A percentile compares a stretch with the other conserved stretches of the same genome.
These are phyloP conservation scores for Nowickia ferox DNA, from an alignment of 2,888 invertebrate species.

Conservation along the genomic window DNA sequence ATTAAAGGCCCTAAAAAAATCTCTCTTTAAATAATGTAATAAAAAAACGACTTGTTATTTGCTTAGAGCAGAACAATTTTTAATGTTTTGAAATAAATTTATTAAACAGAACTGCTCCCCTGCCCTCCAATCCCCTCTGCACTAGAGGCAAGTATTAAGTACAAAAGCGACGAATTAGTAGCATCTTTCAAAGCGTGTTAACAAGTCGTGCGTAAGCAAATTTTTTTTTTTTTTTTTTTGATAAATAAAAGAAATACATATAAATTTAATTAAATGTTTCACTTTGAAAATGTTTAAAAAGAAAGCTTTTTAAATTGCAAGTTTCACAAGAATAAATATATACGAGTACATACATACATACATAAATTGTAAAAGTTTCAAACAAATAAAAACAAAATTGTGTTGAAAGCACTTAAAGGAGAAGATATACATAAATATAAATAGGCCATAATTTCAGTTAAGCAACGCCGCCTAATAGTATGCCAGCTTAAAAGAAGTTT, in stretches of 20 bases:
- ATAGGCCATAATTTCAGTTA: slow-evolving; percentile 26
- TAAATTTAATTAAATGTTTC: not conserved
- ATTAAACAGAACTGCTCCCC: not conserved
- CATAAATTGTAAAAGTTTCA: no score
- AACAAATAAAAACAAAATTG: not conserved
- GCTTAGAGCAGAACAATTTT: slow-evolving; percentile 12
- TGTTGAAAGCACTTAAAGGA: not conserved
- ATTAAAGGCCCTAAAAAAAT: slow-evolving; percentile 8
- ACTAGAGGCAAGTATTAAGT: slow-evolving; percentile 14
- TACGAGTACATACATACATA: no score
- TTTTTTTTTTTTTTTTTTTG: slow-evolving; percentile 8
- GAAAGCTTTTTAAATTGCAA: not conserved
- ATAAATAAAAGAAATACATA: not conserved
- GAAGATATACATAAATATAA: not conserved
- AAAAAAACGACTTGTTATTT: slow-evolving; percentile 19
- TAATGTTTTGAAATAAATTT: slow-evolving; percentile 12
- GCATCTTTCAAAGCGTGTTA: slow-evolving; percentile 53
- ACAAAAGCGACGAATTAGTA: slow-evolving; percentile 50
- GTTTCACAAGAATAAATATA: no score
- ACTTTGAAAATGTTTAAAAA: not conserved
- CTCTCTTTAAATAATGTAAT: slow-evolving; percentile 34
- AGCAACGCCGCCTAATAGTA: slow-evolving; percentile 34
- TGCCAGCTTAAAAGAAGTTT: not conserved
- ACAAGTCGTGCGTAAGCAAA: slow-evolving; percentile 27
- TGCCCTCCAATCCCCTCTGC: no score